Base-by-base conservation (phyloP, 2,797 vertebrate genomes). In the Luscinia luscinia region DNA sequence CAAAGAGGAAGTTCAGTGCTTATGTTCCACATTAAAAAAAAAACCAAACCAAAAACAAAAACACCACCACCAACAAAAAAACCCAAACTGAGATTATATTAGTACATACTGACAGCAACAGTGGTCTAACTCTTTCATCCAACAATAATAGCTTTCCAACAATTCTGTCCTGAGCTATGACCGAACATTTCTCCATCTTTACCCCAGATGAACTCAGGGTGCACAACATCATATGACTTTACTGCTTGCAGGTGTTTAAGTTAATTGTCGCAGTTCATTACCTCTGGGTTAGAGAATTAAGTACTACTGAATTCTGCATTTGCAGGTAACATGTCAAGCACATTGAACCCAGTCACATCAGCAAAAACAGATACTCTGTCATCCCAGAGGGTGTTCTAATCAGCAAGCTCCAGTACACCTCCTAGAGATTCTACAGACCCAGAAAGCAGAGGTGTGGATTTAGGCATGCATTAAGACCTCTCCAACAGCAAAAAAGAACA, bases 21-120 rank as follows among this genome's bases (percentile, higher is more conserved):
- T 66, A 76, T 2, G 3, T 17, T 45, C 18, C 23, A 72, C 17
- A 5, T 26, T 58, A 1, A 0, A 49, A 69, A 45, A 0, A 69
- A 45, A 43, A 43, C 5, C 10, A 45, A 0, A 72, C 62, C 26
- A 12, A 1, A 28, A 63, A 45, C 32, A 27, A 9, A 36, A 46
- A 1, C 10, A 21, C n/a, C 3, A 48, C 40, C 5, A 41, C 10
- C 10, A 38, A 7, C 4, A 41, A 69, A 9, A 9, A 58, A 9
- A 0, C 3, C 9, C 21, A 36, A 32, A n/a, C 1, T 23, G 30
- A 45, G 15, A 52, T 57, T 80, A 10, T 38, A 43, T 41, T 27
- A 45, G 15, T 23, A 52, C 11, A 32, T 9, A 9, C 49, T 49
- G 34, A 61, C 19, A 61, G 28, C 22, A 62, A 46, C 9, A 34